Percentiles rank a stretch among this genome's conserved stretches.
Evolutionary conservation across 2,797 vertebrate species (phyloP).

Genomic region (Poecilia velifera): DNA sequence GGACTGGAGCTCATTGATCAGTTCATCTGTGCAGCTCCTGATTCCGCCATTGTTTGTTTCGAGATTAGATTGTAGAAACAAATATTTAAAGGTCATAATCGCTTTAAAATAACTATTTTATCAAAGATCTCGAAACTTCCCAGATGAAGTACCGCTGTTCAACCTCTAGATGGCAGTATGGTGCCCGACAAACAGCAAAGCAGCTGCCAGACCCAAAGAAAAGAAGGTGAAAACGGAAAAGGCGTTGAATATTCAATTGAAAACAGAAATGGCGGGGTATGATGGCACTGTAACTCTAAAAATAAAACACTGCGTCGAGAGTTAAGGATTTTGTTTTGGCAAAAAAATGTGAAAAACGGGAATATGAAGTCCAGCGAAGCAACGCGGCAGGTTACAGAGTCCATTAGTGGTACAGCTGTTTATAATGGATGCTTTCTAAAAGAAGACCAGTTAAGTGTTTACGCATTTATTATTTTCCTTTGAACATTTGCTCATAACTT

Average conservation of each 20-base stretch:
- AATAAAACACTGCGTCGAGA: neutral
- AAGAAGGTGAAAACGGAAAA: slow-evolving; percentile 22
- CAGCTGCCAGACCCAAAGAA: accelerated
- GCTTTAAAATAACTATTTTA: neutral
- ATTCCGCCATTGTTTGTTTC: neutral
- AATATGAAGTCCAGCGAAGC: neutral
- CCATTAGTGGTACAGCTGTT: neutral
- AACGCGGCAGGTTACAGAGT: neutral
- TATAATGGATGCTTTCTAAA: neutral
- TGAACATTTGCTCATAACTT: neutral
- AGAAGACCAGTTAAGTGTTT: neutral
- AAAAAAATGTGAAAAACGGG: neutral
- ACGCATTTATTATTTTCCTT: neutral
- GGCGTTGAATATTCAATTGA: slow-evolving; percentile 24
- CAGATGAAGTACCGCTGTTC: neutral
- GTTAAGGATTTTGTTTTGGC: neutral
- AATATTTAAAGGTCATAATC: neutral
- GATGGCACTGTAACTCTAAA: accelerated
- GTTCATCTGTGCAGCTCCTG: neutral
- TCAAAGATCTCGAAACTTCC: neutral
- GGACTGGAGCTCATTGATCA: neutral
- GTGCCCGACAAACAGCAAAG: accelerated
- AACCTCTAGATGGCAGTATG: slow-evolving; percentile 29
- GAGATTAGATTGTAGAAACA: neutral
- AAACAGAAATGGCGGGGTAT: slow-evolving; percentile 50